Percentiles rank a stretch among this genome's conserved stretches.
These are phyloP conservation scores for Erebia palarica DNA, from an alignment of 2,888 invertebrate species.

Conservation along the genomic window DNA sequence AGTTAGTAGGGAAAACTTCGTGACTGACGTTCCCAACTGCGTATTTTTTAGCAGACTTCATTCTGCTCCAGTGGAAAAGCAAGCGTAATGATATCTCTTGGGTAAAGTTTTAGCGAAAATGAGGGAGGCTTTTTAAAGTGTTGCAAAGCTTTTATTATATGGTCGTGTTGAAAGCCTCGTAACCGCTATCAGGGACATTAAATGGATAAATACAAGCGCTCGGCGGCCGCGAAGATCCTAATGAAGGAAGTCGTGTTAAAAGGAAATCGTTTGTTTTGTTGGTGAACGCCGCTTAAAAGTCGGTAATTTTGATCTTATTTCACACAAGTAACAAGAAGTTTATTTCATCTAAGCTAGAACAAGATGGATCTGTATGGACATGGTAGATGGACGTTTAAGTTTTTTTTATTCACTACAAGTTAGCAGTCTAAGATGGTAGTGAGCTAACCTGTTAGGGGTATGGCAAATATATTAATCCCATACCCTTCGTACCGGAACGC, in stretches of 20 bases:
- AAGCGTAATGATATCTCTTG: slow-evolving; percentile 1
- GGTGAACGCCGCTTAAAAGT: neutral
- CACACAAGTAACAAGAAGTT: neutral
- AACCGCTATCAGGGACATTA: slow-evolving; percentile 54
- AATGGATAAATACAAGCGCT: slow-evolving; percentile 53
- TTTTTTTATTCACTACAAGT: no score
- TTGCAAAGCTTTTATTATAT: slow-evolving; percentile 33
- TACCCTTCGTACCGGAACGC: no score
- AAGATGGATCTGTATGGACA: no score
- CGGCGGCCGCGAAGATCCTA: slow-evolving; percentile 42
- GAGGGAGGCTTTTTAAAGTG: slow-evolving; percentile 23
- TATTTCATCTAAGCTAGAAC: no score
- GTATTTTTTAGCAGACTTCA: neutral
- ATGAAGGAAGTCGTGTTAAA: slow-evolving; percentile 51
- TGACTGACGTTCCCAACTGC: no score
- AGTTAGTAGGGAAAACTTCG: no score
- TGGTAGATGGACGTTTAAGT: no score
- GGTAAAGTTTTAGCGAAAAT: slow-evolving; percentile 9
- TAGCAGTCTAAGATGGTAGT: no score
- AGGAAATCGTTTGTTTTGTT: slow-evolving; percentile 20
- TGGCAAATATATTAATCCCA: no score
- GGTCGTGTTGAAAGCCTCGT: slow-evolving; percentile 53
- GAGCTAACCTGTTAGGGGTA: no score
- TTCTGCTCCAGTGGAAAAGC: neutral
- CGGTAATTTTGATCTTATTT: neutral